Base-by-base conservation (phyloP, 64 coral and sea anemone species). In the Cladopsammia gracilis region DNA sequence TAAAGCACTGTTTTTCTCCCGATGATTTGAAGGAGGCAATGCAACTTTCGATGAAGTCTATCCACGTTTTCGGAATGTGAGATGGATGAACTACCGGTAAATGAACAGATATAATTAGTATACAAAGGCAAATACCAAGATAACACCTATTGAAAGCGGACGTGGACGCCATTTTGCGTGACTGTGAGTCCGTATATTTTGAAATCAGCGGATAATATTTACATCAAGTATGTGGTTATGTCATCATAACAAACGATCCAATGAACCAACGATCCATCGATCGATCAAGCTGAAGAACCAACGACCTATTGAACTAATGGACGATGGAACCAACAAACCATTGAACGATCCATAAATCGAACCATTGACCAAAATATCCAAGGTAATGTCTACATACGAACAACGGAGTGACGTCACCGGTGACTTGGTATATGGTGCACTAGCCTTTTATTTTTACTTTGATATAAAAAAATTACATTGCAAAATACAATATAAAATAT, bases 171-270 rank as follows among this genome's bases (percentile, higher is more conserved):
- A 77, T 77, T 77, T 70, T 77, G n/a, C n/a, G n/a, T n/a, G n/a
- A n/a, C n/a, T 77, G 75, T 23, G 75, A 48, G 53, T 54, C 48
- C 20, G 75, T 48, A 77, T 54, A 52, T 54, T 77, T 54, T 18
- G n/a, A 77, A 0, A 12, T 77, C 75, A 77, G 75, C 20, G 75
- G 75, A 77, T 77, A 77, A 48, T 18, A 48, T 77, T 8, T 48
- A 77, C 47, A 48, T 77, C 75, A 77, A 19, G 75, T 77, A 77
- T 54, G 48, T 70, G 75, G 53, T 77, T 77, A 48, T 77, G 48
- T n/a, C 47, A 77, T 77, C 24, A n/a, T n/a, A n/a, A n/a, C n/a
- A 48, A 77, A 54, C 47, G 75, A 10, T 57, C 75, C 75, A 77
- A 54, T n/a, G 49, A 77, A 53, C 49, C 75, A 77, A 4, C 67